Percentiles rank a stretch among this genome's conserved stretches.
Conservation (phyloP, 1,140 invertebrate genomes). For the Papilio machaon region DNA sequence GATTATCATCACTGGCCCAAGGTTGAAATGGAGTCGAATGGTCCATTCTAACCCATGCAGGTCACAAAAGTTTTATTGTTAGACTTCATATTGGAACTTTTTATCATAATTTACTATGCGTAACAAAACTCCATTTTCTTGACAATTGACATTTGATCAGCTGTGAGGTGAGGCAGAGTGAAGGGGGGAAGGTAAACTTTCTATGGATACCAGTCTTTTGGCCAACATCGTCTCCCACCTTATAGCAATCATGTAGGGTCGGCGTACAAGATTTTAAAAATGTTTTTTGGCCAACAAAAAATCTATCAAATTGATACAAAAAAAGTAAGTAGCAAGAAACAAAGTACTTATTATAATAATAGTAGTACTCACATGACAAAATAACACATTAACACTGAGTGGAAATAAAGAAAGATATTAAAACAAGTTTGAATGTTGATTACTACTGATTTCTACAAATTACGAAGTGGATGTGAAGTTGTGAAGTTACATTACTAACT, state of each 20-base stretch:
- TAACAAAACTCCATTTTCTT: slow-evolving; percentile 82
- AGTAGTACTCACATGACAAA: background rate
- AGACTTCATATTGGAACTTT: slow-evolving; percentile 74
- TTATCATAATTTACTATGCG: slow-evolving; percentile 75
- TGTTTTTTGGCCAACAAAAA: no score
- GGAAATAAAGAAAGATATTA: no score
- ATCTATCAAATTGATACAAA: no score
- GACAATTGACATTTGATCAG: slow-evolving; percentile 81
- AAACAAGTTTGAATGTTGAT: no score
- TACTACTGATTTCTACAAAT: background rate
- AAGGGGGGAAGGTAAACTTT: slow-evolving; percentile 45
- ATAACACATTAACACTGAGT: background rate
- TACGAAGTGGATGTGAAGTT: no score
- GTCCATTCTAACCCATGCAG: slow-evolving; percentile 76
- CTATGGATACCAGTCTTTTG: background rate
- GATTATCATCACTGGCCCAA: slow-evolving; percentile 75
- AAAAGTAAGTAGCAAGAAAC: background rate
- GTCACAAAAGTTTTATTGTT: slow-evolving; percentile 63
- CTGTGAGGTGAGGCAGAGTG: slow-evolving; percentile 73
- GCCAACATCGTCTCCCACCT: background rate
- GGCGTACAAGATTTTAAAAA: no score
- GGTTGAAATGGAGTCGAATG: slow-evolving; percentile 79
- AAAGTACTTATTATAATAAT: background rate
- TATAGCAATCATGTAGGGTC: no score
- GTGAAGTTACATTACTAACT: no score